Percentiles rank a stretch among this genome's conserved stretches.
These are phyloP conservation scores for Harpalus rubripes DNA, from an alignment of 2,888 invertebrate species.

Conservation along the genomic window DNA sequence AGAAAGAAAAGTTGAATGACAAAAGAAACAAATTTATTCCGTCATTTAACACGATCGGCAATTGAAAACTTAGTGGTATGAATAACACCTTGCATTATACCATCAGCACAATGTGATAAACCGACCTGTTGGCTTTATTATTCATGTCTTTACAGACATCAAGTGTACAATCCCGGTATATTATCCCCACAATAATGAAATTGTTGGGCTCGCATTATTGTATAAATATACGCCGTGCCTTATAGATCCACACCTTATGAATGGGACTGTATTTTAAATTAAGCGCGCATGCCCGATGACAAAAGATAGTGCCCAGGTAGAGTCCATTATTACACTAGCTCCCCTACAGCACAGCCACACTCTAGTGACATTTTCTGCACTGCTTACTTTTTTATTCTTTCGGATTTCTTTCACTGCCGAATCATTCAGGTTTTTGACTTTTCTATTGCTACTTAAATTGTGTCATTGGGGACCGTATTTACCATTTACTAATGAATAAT, in stretches of 20 bases:
- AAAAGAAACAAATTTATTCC: conserved; percentile 66
- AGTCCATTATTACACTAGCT: conserved; percentile 47
- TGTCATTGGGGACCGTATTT: conserved; percentile 21
- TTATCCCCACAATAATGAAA: conserved; percentile 76
- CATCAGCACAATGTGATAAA: conserved; percentile 75
- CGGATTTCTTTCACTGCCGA: conserved; percentile 44
- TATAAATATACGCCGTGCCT: conserved; percentile 70
- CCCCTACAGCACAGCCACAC: conserved; percentile 18
- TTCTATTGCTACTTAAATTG: conserved; percentile 35
- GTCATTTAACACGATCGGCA: conserved; percentile 64
- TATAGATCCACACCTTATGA: conserved; percentile 28
- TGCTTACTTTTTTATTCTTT: conserved; percentile 55
- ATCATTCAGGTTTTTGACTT: conserved; percentile 53
- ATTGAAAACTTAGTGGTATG: conserved; percentile 68
- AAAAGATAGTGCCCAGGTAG: conserved; percentile 56
- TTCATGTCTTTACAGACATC: conserved; percentile 75
- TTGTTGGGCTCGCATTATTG: conserved; percentile 75
- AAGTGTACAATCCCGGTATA: conserved; percentile 75
- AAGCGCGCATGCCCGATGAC: conserved; percentile 53
- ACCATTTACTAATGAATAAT: conserved; percentile 35
- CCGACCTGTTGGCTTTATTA: conserved; percentile 77
- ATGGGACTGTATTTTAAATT: conserved; percentile 55
- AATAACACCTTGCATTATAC: conserved; percentile 75
- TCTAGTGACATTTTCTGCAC: conserved; percentile 55
- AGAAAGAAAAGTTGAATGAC: conserved; percentile 56